phyloP scores from a whole-genome alignment of 2,113 vertebrate species.

The Apodemus speciosus region DNA sequence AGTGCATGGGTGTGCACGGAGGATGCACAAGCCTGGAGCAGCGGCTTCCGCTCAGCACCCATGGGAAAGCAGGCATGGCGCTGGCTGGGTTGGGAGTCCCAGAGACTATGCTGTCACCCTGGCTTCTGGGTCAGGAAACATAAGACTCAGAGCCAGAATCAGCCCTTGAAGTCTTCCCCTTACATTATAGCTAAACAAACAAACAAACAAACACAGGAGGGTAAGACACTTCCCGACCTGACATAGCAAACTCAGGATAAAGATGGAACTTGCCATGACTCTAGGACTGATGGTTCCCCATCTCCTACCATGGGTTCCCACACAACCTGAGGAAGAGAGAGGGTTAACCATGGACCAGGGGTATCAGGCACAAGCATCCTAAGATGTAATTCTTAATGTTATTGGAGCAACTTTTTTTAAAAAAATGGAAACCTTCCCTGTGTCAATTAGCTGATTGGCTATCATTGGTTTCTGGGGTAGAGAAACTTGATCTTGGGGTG shows the following conservation, averaged over 20 bases:
- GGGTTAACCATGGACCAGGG: constrained; percentile 83
- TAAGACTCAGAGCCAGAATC: not conserved
- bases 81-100: not conserved
- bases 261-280: not conserved
- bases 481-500: constrained; percentile 90
- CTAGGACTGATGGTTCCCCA: not conserved
- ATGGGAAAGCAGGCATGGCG: not conserved
- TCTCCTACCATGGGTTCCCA: too few relatives aligned
- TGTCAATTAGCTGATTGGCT: constrained; percentile 97
- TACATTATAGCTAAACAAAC: not conserved
- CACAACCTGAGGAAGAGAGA: constrained; percentile 44
- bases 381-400: constrained; percentile 86
- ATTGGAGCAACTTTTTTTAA: constrained; percentile 83
- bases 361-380: constrained; percentile 84
- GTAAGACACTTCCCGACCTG: not conserved
- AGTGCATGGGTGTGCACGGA: not conserved
- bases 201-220: not conserved
- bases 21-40: accelerated
- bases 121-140: not conserved
- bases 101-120: accelerated
- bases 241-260: not conserved
- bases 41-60: not conserved
- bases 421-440: constrained; percentile 88
- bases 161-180: not conserved
- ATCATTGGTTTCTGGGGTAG: constrained; percentile 88